Conservation (phyloP, 92 coral and sea anemone genomes). For the Porites evermanni region DNA sequence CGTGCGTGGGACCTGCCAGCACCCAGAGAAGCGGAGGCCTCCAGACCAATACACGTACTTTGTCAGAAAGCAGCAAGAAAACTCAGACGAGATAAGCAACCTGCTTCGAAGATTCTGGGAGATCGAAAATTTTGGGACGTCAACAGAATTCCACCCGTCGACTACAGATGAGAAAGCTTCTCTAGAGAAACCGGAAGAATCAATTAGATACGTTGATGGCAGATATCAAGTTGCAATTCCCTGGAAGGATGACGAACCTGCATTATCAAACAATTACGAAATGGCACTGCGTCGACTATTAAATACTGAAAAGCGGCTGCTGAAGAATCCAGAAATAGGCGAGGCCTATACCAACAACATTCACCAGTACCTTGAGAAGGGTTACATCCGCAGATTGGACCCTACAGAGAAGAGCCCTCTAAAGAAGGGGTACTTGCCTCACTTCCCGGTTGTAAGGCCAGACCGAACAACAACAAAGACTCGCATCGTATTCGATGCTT, state of each 20-base stretch:
- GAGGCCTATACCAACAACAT: conserved; percentile 51
- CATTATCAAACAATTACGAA: too few species aligned
- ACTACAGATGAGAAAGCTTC: conserved; percentile 47
- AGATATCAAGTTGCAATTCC: conserved; percentile 62
- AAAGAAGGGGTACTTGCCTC: too few species aligned
- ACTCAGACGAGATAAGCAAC: conserved; percentile 27
- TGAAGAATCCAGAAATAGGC: conserved; percentile 45
- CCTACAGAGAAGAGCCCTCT: too few species aligned
- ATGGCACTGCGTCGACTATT: too few species aligned
- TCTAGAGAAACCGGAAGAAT: conserved; percentile 35
- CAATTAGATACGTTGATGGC: conserved; percentile 48
- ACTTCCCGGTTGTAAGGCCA: conserved; percentile 55
- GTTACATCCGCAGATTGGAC: too few species aligned
- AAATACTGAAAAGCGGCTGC: neutral
- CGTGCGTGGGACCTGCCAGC: too few species aligned
- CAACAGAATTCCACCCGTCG: conserved; percentile 16
- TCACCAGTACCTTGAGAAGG: neutral
- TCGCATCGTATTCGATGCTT: conserved; percentile 71
- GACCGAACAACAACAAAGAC: conserved; percentile 74
- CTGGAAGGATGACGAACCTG: conserved; percentile 36
- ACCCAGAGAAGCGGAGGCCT: too few species aligned
- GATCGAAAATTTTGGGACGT: conserved; percentile 36
- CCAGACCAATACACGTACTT: conserved; percentile 14
- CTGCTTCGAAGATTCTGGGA: conserved; percentile 67
- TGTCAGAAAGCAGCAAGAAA: conserved; percentile 16